phyloP scores from a whole-genome alignment of 2,888 invertebrate species.

The Parnassius mnemosyne region DNA sequence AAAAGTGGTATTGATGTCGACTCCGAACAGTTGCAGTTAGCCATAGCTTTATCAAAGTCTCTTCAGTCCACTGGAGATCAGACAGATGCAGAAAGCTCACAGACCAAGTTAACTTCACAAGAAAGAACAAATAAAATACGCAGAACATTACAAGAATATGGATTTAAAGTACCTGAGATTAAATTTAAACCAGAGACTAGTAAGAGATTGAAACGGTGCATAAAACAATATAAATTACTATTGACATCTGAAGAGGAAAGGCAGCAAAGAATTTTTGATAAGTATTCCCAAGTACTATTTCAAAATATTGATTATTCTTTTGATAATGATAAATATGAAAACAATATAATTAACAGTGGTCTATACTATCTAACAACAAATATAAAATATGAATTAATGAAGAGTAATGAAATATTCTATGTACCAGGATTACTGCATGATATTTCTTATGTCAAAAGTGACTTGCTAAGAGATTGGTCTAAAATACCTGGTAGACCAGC shows the following conservation, averaged over 20 bases:
- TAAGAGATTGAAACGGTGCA: conserved; percentile 42
- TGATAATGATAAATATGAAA: conserved; percentile 22
- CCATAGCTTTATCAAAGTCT: conserved; percentile 84
- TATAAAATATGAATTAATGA: conserved; percentile 49
- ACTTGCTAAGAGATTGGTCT: conserved; percentile 82
- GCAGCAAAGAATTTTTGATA: conserved; percentile 53
- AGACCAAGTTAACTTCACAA: conserved; percentile 40
- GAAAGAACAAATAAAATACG: conserved; percentile 63
- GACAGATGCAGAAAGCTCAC: conserved; percentile 27
- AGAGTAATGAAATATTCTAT: conserved; percentile 63
- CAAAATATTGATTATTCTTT: conserved; percentile 39
- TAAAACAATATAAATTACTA: conserved; percentile 56
- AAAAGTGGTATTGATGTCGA: conserved; percentile 77
- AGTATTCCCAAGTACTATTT: conserved; percentile 60
- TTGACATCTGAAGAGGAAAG: conserved; percentile 49
- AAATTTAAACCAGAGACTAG: conserved; percentile 40
- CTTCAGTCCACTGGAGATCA: conserved; percentile 10
- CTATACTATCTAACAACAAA: conserved; percentile 53
- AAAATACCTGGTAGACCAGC: conserved; percentile 82
- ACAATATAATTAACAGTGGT: conserved; percentile 11
- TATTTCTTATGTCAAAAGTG: conserved; percentile 57
- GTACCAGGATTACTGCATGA: conserved; percentile 68
- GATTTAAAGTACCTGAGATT: conserved; percentile 73
- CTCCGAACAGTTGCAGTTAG: conserved; percentile 84
- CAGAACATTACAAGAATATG: conserved; percentile 81